These are phyloP conservation scores for Eristalis intricaria DNA, from an alignment of 2,888 invertebrate genomes.

Conservation along the genomic window DNA sequence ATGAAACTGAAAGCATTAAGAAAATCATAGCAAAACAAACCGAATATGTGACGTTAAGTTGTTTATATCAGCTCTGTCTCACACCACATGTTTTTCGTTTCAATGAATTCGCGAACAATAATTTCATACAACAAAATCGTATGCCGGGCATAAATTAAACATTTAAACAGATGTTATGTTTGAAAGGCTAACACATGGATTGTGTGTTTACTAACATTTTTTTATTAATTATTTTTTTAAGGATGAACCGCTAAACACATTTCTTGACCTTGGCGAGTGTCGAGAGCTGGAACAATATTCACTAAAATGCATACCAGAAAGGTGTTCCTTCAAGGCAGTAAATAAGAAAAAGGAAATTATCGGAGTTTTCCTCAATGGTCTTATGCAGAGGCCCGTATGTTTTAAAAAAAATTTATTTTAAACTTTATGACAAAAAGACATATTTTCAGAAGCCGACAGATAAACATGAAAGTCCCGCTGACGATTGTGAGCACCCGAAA, in stretches of 20 bases:
- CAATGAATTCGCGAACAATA: slow-evolving; percentile 4
- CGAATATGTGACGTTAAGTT: slow-evolving; percentile 8
- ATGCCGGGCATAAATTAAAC: slow-evolving; percentile 48
- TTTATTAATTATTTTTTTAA: slow-evolving; percentile 72
- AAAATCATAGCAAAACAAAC: slow-evolving; percentile 23
- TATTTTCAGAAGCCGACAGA: slow-evolving; percentile 60
- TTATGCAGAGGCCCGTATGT: slow-evolving; percentile 79
- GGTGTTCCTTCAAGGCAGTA: slow-evolving; percentile 83
- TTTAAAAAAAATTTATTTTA: not conserved
- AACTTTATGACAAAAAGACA: not conserved
- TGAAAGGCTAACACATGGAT: not conserved
- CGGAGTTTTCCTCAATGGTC: slow-evolving; percentile 83
- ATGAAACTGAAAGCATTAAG: slow-evolving; percentile 24
- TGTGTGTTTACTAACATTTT: slow-evolving; percentile 5
- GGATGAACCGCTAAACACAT: slow-evolving; percentile 81
- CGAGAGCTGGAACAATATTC: slow-evolving; percentile 83
- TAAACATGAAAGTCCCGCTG: slow-evolving; percentile 74
- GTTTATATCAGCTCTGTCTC: slow-evolving; percentile 22
- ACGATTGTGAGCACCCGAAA: slow-evolving; percentile 82
- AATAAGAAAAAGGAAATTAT: slow-evolving; percentile 82
- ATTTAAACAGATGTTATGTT: slow-evolving; percentile 8
- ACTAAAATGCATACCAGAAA: slow-evolving; percentile 82
- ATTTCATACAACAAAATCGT: slow-evolving; percentile 8
- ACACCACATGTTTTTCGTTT: slow-evolving; percentile 34
- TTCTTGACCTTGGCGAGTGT: slow-evolving; percentile 80